Base-by-base conservation (phyloP, 1,140 invertebrate species). In the Eumaeus atala region DNA sequence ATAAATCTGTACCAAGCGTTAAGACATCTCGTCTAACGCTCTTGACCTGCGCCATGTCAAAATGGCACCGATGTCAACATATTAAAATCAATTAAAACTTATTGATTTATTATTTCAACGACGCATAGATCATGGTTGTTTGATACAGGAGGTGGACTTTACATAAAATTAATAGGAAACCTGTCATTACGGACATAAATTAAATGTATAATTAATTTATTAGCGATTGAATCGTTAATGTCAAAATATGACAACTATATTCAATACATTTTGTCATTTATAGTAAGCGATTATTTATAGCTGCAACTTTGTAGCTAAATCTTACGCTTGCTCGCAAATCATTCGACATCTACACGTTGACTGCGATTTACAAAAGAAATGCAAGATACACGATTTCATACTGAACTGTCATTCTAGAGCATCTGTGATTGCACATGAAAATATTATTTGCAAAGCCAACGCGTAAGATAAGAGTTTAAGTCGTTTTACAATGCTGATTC, bases 121-220 rank as follows among this genome's bases (percentile, higher is more conserved):
- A 28, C 21, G 16, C 40, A 16, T 44, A 44, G 40, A 44, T 44
- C 17, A 44, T 44, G 40, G 8, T 44, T 16, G 14, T 28, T 28
- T 28, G 21, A 28, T 28, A 28, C 6, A 28, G 21, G n/a, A 14
- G 12, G n/a, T 14, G 14, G 16, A 8, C 14, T 14, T 9, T 16
- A 44, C 40, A 44, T 44, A 44, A 16, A 44, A 44, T 44, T 44
- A 44, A 44, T 14, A 14, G 40, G 9, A 8, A 44, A 44, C 40
- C 40, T 16, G 40, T 44, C 12, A 14, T 9, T 44, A 14, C 40
- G 6, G 21, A 28, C 40, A 44, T 44, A 9, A 16, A 44, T 44
- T 44, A 44, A 44, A 17, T 44, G 12, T 14, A 40, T 14, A 59
- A 73, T 74, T 70, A 75, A 76, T 78, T 82, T 74, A 77, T 79